A percentile compares a stretch with the other conserved stretches of the same genome.
phyloP scores from a whole-genome alignment of 2,888 invertebrate species.

The Lymantria dispar region DNA sequence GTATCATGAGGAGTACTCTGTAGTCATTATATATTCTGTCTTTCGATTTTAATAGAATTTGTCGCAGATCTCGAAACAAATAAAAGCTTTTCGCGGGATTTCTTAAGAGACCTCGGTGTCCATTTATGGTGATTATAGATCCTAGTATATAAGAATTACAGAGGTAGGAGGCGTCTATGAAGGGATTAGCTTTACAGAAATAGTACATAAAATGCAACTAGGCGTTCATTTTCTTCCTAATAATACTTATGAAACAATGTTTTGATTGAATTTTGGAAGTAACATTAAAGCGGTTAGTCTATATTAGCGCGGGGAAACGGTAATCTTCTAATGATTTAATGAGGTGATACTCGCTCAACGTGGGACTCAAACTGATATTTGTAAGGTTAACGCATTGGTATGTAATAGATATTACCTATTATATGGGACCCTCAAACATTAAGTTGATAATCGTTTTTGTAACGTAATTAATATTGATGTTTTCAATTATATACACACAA shows the following conservation, averaged over 20 bases:
- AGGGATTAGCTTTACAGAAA: too few species aligned
- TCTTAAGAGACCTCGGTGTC: too few species aligned
- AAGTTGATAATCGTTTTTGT: slow-evolving; percentile 36
- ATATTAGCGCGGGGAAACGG: slow-evolving; percentile 45
- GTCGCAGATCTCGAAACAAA: too few species aligned
- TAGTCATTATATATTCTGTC: too few species aligned
- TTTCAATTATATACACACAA: slow-evolving; percentile 46
- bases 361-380: slow-evolving; percentile 60
- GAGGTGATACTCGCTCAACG: slow-evolving; percentile 64
- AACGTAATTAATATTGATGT: slow-evolving; percentile 43
- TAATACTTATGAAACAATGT: slow-evolving; percentile 45
- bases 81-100: too few species aligned
- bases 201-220: too few species aligned
- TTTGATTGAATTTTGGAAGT: slow-evolving; percentile 45
- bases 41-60: too few species aligned
- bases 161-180: too few species aligned
- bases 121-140: too few species aligned
- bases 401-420: slow-evolving; percentile 14
- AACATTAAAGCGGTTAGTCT: slow-evolving; percentile 59
- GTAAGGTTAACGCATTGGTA: slow-evolving; percentile 30
- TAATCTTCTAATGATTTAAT: slow-evolving; percentile 68
- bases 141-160: too few species aligned
- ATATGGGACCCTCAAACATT: slow-evolving; percentile 21
- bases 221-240: slow-evolving; percentile 27
- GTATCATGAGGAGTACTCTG: too few species aligned